Percentiles rank a stretch among this genome's conserved stretches.
These are phyloP conservation scores for Stenodema calcarata DNA, from an alignment of 2,888 invertebrate species.

Conservation along the genomic window DNA sequence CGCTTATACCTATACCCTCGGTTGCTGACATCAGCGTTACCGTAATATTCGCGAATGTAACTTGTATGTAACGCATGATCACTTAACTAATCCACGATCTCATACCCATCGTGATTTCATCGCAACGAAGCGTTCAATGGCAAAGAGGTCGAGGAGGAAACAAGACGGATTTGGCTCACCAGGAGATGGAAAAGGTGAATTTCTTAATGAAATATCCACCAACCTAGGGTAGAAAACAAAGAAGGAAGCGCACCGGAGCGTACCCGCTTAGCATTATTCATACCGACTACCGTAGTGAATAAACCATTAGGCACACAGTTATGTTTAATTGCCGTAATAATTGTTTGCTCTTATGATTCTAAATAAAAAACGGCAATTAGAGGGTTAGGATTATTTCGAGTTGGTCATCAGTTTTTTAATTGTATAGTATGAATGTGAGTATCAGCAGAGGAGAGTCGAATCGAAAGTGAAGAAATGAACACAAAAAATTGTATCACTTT, in stretches of 20 bases:
- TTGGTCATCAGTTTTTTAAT: neutral
- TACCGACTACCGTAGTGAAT: constrained; percentile 20
- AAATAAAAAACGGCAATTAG: constrained; percentile 35
- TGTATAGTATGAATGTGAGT: neutral
- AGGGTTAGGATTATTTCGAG: neutral
- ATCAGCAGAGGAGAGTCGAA: neutral
- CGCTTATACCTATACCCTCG: too few species aligned
- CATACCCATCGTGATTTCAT: neutral
- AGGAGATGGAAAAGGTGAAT: neutral
- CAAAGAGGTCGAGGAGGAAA: neutral
- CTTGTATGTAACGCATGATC: too few species aligned
- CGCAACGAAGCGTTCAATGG: too few species aligned
- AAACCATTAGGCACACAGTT: constrained; percentile 30
- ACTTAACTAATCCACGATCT: neutral
- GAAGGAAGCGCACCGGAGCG: constrained; percentile 1
- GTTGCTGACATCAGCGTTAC: too few species aligned
- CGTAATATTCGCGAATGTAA: too few species aligned
- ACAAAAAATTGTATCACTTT: neutral
- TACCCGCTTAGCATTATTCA: constrained; percentile 26
- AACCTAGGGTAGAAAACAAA: neutral
- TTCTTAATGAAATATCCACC: neutral
- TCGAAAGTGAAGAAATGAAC: neutral
- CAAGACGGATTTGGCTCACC: neutral
- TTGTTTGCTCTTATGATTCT: constrained; percentile 40
- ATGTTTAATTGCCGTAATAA: constrained; percentile 49